Evolutionary conservation across 2,888 invertebrate species (phyloP).

Genomic region (Tenthredo scrophulariae): DNA sequence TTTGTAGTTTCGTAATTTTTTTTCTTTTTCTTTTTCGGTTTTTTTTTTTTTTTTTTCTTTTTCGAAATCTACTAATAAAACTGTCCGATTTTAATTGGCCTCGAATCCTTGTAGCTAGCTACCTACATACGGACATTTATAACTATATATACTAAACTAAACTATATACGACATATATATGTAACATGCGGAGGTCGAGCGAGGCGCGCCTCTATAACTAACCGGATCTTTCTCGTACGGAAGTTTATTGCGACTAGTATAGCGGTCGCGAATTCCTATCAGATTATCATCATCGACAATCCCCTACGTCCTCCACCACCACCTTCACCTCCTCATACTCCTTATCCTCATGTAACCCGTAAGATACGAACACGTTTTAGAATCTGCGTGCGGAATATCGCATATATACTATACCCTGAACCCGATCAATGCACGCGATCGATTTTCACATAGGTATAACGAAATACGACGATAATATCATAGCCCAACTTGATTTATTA

Average conservation of each 20-base stretch:
- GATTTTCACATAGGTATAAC: background rate
- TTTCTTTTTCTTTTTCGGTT: background rate
- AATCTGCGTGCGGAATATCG: background rate
- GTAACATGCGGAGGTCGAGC: slow-evolving; percentile 10
- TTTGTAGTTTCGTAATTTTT: background rate
- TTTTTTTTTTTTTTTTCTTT: too few relatives aligned
- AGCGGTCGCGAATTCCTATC: slow-evolving; percentile 39
- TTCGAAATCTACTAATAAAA: background rate
- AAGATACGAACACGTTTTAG: slow-evolving; percentile 7
- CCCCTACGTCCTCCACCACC: background rate
- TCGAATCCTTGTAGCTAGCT: background rate
- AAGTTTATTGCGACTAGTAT: slow-evolving; percentile 36
- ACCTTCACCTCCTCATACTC: background rate
- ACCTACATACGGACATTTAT: background rate
- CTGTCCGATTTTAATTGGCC: background rate
- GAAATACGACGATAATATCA: too few relatives aligned
- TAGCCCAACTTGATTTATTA: too few relatives aligned
- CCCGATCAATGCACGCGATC: background rate
- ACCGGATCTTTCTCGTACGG: slow-evolving; percentile 44
- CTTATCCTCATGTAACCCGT: background rate
- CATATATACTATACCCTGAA: background rate
- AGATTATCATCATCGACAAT: slow-evolving; percentile 49
- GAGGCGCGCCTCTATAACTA: slow-evolving; percentile 34
- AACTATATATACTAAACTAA: background rate
- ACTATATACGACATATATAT: background rate